Evolutionary conservation across 2,888 invertebrate genomes (phyloP).

Genomic region (Labia minor): DNA sequence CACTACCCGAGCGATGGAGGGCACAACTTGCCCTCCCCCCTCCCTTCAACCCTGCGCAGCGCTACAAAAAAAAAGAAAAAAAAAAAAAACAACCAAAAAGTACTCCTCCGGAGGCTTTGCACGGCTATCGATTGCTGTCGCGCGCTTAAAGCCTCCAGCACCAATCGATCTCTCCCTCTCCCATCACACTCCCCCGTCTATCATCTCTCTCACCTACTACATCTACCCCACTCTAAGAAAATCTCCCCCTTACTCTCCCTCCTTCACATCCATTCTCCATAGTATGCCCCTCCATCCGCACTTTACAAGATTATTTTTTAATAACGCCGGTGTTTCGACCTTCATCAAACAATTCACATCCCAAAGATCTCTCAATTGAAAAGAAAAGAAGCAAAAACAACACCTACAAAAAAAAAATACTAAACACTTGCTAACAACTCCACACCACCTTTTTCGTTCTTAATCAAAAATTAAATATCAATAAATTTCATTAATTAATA

Average conservation of each 20-base stretch:
- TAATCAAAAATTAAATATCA: too few relatives aligned
- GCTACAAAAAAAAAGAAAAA: too few relatives aligned
- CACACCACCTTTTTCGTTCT: too few relatives aligned
- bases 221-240: not conserved
- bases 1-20: too few relatives aligned
- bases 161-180: slow-evolving; percentile 9
- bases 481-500: too few relatives aligned
- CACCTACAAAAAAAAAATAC: slow-evolving; percentile 31
- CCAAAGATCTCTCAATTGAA: too few relatives aligned
- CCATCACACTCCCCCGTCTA: not conserved
- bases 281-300: not conserved
- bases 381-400: slow-evolving; percentile 34
- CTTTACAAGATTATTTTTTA: slow-evolving; percentile 20
- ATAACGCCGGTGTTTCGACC: slow-evolving; percentile 14
- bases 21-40: too few relatives aligned
- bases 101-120: slow-evolving; percentile 13
- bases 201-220: not conserved
- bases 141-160: not conserved
- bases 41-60: not conserved
- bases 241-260: not conserved
- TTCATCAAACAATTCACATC: slow-evolving; percentile 8
- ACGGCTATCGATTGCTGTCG: slow-evolving; percentile 3
- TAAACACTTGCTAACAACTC: too few relatives aligned
- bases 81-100: too few relatives aligned
- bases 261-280: not conserved